Evolutionary conservation across 2,888 invertebrate species (phyloP).

Genomic region (Itoplectis maculator): DNA sequence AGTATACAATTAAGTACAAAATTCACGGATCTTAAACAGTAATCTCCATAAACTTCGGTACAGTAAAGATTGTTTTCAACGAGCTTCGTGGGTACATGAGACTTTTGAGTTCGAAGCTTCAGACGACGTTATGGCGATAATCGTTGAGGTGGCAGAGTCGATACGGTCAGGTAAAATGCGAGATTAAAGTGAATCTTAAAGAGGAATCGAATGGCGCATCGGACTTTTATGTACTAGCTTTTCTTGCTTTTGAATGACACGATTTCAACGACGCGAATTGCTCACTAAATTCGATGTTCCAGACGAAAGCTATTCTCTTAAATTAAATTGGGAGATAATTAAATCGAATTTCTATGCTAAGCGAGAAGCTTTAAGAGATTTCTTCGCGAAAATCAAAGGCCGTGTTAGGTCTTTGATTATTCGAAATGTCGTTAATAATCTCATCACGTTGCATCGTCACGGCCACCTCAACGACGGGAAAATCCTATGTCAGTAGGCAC

Average conservation of each 20-base stretch:
- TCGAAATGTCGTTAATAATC: too few species aligned
- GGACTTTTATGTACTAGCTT: neutral
- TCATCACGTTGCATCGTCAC: neutral
- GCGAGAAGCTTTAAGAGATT: neutral
- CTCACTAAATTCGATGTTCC: neutral
- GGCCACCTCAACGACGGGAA: conserved; percentile 1
- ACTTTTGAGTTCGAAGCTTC: conserved; percentile 6
- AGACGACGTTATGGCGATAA: conserved; percentile 15
- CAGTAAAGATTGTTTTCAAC: conserved; percentile 36
- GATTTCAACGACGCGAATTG: neutral
- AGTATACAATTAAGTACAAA: conserved; percentile 65
- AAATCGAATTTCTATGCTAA: conserved; percentile 1
- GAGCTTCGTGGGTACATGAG: conserved; percentile 6
- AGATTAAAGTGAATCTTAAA: neutral
- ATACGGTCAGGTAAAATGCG: neutral
- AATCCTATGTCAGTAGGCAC: conserved; percentile 51
- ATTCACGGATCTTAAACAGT: conserved; percentile 48
- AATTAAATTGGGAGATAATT: neutral
- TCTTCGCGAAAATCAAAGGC: too few species aligned
- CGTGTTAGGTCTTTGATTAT: too few species aligned
- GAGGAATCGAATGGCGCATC: neutral
- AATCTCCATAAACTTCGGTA: conserved; percentile 30
- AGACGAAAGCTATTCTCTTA: neutral
- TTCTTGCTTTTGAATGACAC: neutral
- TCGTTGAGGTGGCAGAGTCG: neutral